A percentile compares a stretch with the other conserved stretches of the same genome.
Evolutionary conservation across 2,888 invertebrate species (phyloP).

Genomic region (Darwinula stevensoni): DNA sequence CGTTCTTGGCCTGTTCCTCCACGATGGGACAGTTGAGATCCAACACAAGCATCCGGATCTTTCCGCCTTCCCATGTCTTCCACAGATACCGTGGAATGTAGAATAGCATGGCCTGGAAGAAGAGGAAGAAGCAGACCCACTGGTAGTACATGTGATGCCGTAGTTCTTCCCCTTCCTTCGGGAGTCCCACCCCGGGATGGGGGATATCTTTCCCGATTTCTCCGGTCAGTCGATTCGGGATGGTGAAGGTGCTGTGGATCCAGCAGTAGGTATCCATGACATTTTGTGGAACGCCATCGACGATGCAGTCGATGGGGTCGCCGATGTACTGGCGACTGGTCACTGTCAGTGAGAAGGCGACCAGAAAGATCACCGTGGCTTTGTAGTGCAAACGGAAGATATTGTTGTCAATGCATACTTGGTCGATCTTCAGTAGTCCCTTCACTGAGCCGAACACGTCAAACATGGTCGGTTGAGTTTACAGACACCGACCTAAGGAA

Average conservation of each 20-base stretch:
- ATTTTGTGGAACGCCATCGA: no score
- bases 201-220: slow-evolving; percentile 11
- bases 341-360: slow-evolving; percentile 55
- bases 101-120: slow-evolving; percentile 14
- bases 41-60: slow-evolving; percentile 10
- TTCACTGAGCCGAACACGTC: no score
- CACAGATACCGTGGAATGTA: slow-evolving; percentile 14
- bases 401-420: slow-evolving; percentile 65
- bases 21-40: slow-evolving; percentile 4
- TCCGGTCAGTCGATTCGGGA: no score
- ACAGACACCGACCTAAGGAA: no score
- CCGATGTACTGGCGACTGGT: no score
- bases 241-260: slow-evolving; percentile 13
- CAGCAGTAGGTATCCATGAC: slow-evolving; percentile 11
- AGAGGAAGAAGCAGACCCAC: slow-evolving; percentile 16
- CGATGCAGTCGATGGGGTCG: no score
- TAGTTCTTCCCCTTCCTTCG: slow-evolving; percentile 9
- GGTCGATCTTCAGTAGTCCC: no score
- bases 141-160: slow-evolving; percentile 15
- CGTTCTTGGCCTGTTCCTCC: slow-evolving; percentile 5
- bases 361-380: slow-evolving; percentile 54
- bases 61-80: slow-evolving; percentile 13
- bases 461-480: no score
- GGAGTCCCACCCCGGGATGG: slow-evolving; percentile 14
- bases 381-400: slow-evolving; percentile 64